These are phyloP conservation scores for Piprites chloris DNA, from an alignment of 2,113 vertebrate genomes.

Conservation along the genomic window DNA sequence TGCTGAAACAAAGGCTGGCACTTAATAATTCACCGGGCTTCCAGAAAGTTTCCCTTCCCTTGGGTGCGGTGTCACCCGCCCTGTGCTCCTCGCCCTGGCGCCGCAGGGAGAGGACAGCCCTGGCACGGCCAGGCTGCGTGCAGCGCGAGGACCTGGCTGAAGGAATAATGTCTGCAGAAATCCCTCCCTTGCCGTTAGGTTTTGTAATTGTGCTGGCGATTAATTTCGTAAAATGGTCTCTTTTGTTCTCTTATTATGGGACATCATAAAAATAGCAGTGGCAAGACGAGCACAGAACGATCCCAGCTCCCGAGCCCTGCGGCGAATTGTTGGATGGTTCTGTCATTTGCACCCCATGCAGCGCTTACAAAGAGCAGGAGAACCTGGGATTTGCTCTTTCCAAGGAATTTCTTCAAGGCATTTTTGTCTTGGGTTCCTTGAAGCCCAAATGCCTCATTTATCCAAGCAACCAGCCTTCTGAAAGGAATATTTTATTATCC, in stretches of 20 bases:
- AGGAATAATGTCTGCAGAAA: neutral
- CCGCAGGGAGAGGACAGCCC: neutral
- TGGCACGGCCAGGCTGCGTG: neutral
- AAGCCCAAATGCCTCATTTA: constrained; percentile 37
- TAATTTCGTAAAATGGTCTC: constrained; percentile 42
- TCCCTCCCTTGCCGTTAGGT: neutral
- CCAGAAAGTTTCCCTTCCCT: constrained; percentile 4
- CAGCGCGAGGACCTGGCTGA: neutral
- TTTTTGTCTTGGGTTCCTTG: constrained; percentile 54
- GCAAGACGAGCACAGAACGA: constrained; percentile 32
- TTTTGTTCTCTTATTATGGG: constrained; percentile 63
- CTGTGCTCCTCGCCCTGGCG: fast-evolving
- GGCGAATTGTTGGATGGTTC: constrained; percentile 33
- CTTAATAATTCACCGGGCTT: neutral
- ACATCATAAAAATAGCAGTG: constrained; percentile 61
- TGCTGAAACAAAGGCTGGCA: neutral
- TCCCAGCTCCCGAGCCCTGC: constrained; percentile 15
- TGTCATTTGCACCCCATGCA: neutral
- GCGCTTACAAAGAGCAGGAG: neutral
- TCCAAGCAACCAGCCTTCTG: constrained; percentile 4
- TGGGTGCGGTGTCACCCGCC: fast-evolving
- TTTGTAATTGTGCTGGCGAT: constrained; percentile 53
- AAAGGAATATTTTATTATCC: constrained; percentile 55
- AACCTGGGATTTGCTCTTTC: constrained; percentile 67
- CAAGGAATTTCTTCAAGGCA: constrained; percentile 58